Percentiles rank a stretch among this genome's conserved stretches.
Evolutionary conservation across 92 coral and sea anemone species (phyloP).

Genomic region (Parazoanthus darwini): DNA sequence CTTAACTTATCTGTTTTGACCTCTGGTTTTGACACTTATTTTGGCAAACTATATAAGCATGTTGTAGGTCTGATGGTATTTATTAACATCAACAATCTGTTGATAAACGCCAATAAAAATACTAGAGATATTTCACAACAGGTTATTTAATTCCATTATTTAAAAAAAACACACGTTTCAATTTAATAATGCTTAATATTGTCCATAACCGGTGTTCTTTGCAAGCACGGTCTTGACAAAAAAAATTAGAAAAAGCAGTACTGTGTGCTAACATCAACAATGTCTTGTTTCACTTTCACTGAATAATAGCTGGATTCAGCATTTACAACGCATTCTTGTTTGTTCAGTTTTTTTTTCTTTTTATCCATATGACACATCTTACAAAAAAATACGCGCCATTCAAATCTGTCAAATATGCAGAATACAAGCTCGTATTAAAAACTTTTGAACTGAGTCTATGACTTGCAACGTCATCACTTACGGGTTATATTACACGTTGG

Average conservation of each 20-base stretch:
- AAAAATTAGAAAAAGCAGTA: background rate
- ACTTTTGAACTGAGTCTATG: too few species aligned
- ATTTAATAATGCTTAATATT: background rate
- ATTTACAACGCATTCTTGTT: background rate
- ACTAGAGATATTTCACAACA: background rate
- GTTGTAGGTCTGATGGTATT: background rate
- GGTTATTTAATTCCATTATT: background rate
- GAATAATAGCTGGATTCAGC: slow-evolving; percentile 1
- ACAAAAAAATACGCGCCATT: too few species aligned
- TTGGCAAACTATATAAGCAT: background rate
- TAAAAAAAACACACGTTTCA: background rate
- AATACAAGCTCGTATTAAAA: too few species aligned
- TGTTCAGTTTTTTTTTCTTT: background rate
- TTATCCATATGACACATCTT: too few species aligned
- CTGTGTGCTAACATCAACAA: background rate
- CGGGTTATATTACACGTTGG: too few species aligned
- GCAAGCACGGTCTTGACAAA: slow-evolving; percentile 1
- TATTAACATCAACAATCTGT: slow-evolving; percentile 6
- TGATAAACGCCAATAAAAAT: background rate
- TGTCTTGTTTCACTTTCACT: background rate
- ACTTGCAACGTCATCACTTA: too few species aligned
- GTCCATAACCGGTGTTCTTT: background rate
- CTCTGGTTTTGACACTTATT: background rate
- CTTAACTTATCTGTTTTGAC: too few species aligned
- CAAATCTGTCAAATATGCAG: too few species aligned